Evolutionary conservation across 2,888 invertebrate species (phyloP), one percentile per base, ranked within the genome.

Genomic region (Euphydryas editha): DNA sequence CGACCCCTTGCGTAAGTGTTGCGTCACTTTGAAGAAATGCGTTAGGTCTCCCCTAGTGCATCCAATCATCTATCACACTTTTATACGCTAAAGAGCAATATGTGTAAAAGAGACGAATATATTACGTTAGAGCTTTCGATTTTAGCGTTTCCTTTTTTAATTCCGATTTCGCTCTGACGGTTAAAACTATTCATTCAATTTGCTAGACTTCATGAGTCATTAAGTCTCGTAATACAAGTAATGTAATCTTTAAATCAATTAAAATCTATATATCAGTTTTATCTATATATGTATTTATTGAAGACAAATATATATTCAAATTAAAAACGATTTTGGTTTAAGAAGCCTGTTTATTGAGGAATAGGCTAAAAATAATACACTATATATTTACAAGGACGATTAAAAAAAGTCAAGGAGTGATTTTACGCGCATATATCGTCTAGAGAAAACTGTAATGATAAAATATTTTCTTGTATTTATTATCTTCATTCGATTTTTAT

Each of bases 1-100:
- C 75, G 83, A 79, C 80, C 86, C 80, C 83, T 87, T 86, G 81
- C 84, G 78, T 81, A 85, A 86, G 81, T 72, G 76, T 87, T 84
- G 85, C 87, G 85, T 87, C 88, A 87, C 73, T 77, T 72, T 68
- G 76, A 83, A 82, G 82, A 81, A 80, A 85, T 85, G 84, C 81
- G 74, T 70, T 72, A 72, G 73, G 51, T 51, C 71, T 72, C 77
- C 47, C 75, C 73, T 75, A 73, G 70, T 70, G 75, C 70, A 71
- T 69, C 37, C 21, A 60, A 70, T 65, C 59, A n/a, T 56, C 58
- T 24, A 55, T 75, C 73, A 69, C 71, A 66, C 18, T 73, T 67
- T 39, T 37, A 42, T 64, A 20, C 18, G 24, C 60, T 36, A 13
- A 37, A 20, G 44, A 11, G 11, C 15, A n/a, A 15, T 44, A 54